These are phyloP conservation scores for Cistogaster globosa DNA, from an alignment of 2,888 invertebrate genomes.

Conservation along the genomic window DNA sequence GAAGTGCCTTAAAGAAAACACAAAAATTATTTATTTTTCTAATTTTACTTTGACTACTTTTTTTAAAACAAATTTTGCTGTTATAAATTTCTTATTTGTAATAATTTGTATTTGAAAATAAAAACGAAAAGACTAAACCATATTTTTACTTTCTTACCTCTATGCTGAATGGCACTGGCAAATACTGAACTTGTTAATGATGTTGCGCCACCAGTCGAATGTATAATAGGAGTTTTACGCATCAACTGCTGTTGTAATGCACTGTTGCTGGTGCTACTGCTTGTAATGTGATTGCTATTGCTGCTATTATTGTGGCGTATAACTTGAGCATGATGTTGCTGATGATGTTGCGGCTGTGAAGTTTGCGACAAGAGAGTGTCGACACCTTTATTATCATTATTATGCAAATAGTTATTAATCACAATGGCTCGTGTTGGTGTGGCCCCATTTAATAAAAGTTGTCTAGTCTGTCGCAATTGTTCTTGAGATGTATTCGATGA, in stretches of 20 bases:
- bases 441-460: constrained; percentile 74
- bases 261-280: constrained; percentile 69
- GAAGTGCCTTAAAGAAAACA: constrained; percentile 75
- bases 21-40: neutral
- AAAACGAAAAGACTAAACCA: too few relatives aligned
- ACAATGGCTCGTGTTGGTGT: constrained; percentile 80
- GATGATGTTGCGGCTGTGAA: constrained; percentile 72
- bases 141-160: constrained; percentile 74
- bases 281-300: constrained; percentile 50
- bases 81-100: neutral
- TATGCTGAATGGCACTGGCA: constrained; percentile 79
- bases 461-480: constrained; percentile 74
- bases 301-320: constrained; percentile 72
- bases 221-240: constrained; percentile 80
- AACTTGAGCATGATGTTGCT: constrained; percentile 74
- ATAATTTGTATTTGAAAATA: neutral
- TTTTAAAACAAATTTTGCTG: too few relatives aligned
- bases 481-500: constrained; percentile 79
- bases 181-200: constrained; percentile 76
- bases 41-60: too few relatives aligned
- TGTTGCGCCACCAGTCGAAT: constrained; percentile 77
- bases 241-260: constrained; percentile 78
- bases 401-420: constrained; percentile 81
- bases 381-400: constrained; percentile 77
- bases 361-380: constrained; percentile 64